phyloP scores from a whole-genome alignment of 2,113 vertebrate genomes.

The Gopherus flavomarginatus region DNA sequence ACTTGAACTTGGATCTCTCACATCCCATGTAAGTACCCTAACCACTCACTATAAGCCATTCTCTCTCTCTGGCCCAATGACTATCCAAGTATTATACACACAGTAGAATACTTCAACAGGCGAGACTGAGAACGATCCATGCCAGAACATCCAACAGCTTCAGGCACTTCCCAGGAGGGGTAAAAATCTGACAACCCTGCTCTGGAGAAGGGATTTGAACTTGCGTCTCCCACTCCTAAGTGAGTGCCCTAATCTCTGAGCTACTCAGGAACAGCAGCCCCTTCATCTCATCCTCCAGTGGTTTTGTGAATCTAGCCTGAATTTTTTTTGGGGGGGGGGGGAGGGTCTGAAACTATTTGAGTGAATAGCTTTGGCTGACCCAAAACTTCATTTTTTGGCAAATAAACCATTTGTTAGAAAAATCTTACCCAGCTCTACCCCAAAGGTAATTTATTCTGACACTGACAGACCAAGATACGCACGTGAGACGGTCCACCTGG shows the following conservation, averaged over 20 bases:
- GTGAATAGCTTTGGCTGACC: background rate
- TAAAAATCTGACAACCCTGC: too few relatives aligned
- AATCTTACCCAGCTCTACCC: background rate
- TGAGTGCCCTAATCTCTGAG: background rate
- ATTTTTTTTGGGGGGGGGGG: too few relatives aligned
- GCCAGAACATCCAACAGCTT: too few relatives aligned
- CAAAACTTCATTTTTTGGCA: background rate
- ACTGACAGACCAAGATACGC: background rate
- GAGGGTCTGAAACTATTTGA: background rate
- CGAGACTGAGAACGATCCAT: background rate
- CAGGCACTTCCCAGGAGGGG: background rate
- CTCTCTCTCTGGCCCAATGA: background rate
- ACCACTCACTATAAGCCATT: background rate
- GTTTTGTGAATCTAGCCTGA: background rate
- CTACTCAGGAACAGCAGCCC: background rate
- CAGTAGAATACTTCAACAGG: background rate
- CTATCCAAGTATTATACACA: background rate
- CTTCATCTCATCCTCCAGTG: background rate
- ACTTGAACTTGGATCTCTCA: background rate
- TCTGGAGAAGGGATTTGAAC: background rate
- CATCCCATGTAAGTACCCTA: background rate
- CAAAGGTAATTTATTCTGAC: background rate
- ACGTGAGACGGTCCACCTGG: background rate
- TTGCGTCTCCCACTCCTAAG: too few relatives aligned
- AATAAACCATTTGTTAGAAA: background rate